Percentiles rank a stretch among this genome's conserved stretches.
Evolutionary conservation across 2,113 vertebrate species (phyloP).

Genomic region (Dunckerocampus dactyliophorus): DNA sequence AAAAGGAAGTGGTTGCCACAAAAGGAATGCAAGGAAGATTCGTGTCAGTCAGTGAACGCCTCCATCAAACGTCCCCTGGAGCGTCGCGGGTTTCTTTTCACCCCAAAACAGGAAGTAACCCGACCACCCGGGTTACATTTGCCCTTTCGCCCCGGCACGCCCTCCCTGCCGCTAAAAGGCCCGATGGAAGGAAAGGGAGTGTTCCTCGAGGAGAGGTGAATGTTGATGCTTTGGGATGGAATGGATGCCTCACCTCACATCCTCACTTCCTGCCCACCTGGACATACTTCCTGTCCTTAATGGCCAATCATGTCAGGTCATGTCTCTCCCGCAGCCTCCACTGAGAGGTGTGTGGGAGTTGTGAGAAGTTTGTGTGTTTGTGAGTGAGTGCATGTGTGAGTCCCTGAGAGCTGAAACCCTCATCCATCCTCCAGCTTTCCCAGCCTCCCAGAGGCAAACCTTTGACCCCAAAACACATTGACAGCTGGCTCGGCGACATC

Average conservation of each 20-base stretch:
- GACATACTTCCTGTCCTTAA: constrained; percentile 37
- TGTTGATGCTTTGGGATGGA: constrained; percentile 23
- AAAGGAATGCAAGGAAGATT: constrained; percentile 5
- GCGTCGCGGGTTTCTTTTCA: constrained; percentile 14
- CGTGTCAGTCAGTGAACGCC: constrained; percentile 10
- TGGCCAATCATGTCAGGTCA: constrained; percentile 43
- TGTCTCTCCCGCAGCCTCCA: constrained; percentile 37
- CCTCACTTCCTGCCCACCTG: constrained; percentile 61
- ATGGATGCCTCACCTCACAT: constrained; percentile 14
- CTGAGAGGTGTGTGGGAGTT: constrained; percentile 20
- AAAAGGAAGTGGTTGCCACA: constrained; percentile 15
- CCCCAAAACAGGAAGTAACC: constrained; percentile 43
- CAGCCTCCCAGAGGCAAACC: constrained; percentile 49
- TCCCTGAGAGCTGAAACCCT: background rate
- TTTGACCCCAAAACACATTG: constrained; percentile 63
- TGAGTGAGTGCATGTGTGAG: background rate
- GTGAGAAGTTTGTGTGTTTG: constrained; percentile 10
- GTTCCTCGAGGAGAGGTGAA: constrained; percentile 16
- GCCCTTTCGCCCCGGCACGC: constrained; percentile 15
- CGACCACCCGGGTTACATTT: constrained; percentile 22
- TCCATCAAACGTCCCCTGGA: background rate
- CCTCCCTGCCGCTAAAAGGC: constrained; percentile 1
- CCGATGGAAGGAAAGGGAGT: constrained; percentile 35
- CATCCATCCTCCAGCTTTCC: constrained; percentile 44
- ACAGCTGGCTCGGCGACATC: constrained; percentile 63